Evolutionary conservation across 2,888 invertebrate species (phyloP), one percentile per base, ranked within the genome.

Genomic region (Pollenia labialis): DNA sequence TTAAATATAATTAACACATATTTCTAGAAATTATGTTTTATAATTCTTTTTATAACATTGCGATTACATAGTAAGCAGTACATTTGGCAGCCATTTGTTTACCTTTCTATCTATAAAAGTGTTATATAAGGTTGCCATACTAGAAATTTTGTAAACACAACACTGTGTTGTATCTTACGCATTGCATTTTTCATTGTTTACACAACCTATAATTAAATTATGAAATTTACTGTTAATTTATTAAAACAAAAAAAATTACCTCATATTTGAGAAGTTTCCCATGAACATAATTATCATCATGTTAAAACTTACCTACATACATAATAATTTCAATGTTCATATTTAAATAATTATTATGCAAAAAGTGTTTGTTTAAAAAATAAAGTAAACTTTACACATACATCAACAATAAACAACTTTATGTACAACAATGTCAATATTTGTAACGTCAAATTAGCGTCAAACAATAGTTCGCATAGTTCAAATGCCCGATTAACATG

Each of bases 231-330:
- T 62, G 40, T 7, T 23, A 12, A 42, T 4, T 9, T 54, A 56
- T 71, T 10, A 11, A n/a, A 16, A 10, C 58, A 4, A 48, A 46
- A 48, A 48, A 11, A n/a, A 52, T 80, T 62, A 23, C 44, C 14
- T 50, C 50, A 62, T n/a, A 54, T 11, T 54, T 16, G 54, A 50
- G 46, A 72, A 46, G 14, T 7, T 81, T 81, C 80, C 54, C 80
- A 81, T 40, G 46, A 72, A 46, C 23, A 54, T 62, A 68, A 71
- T 46, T 18, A 68, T 46, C 18, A 54, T 64, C 11, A 74, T 48
- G 16, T 32, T 40, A 23, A n/a, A 42, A 42, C 10, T 40, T 60
- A 7, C 42, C 42, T 16, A 52, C 54, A 42, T 4, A 74, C 32
- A 60, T 11, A 12, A 32, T 32, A 6, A 32, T 32, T 32, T 32